A percentile compares a stretch with the other conserved stretches of the same genome.
Conservation (phyloP, 2,888 invertebrate genomes). For the Scaptomyza tumidula region DNA sequence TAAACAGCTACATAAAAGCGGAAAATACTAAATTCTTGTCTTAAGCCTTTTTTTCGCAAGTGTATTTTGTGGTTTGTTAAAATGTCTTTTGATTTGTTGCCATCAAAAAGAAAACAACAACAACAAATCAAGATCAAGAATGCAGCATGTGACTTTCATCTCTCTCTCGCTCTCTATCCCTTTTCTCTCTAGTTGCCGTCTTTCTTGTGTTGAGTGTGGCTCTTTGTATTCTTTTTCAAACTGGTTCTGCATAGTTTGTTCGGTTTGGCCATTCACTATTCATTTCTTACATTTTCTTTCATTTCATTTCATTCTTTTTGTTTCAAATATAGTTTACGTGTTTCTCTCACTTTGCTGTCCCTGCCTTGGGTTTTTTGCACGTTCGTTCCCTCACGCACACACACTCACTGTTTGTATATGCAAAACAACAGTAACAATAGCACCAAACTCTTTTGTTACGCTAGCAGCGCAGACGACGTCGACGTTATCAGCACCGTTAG, state of each 20-base stretch:
- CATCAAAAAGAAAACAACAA: conserved; percentile 23
- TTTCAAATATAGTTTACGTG: conserved; percentile 48
- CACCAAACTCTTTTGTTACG: conserved; percentile 42
- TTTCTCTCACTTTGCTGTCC: conserved; percentile 12
- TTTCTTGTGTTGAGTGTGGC: conserved; percentile 4
- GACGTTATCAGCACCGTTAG: conserved; percentile 53
- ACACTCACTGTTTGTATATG: conserved; percentile 40
- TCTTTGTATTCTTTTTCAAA: conserved; percentile 34
- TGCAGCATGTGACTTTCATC: conserved; percentile 62
- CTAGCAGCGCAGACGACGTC: conserved; percentile 20
- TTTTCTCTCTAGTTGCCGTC: conserved; percentile 1
- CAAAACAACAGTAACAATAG: conserved; percentile 54
- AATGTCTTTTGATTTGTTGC: conserved; percentile 21
- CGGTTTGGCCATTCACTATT: conserved; percentile 50
- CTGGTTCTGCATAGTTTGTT: conserved; percentile 54
- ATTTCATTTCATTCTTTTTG: conserved; percentile 38
- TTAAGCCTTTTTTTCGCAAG: not conserved
- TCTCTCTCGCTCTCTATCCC: conserved; percentile 1
- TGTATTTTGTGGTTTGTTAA: not conserved
- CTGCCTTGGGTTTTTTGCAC: conserved; percentile 5
- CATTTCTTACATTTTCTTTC: conserved; percentile 47
- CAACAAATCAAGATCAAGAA: conserved; percentile 57
- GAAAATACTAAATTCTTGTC: not conserved
- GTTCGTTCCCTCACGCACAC: not conserved
- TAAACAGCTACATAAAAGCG: conserved; percentile 3